These are phyloP conservation scores for Cetoscarus ocellatus DNA, from an alignment of 2,797 vertebrate genomes.

Conservation along the genomic window DNA sequence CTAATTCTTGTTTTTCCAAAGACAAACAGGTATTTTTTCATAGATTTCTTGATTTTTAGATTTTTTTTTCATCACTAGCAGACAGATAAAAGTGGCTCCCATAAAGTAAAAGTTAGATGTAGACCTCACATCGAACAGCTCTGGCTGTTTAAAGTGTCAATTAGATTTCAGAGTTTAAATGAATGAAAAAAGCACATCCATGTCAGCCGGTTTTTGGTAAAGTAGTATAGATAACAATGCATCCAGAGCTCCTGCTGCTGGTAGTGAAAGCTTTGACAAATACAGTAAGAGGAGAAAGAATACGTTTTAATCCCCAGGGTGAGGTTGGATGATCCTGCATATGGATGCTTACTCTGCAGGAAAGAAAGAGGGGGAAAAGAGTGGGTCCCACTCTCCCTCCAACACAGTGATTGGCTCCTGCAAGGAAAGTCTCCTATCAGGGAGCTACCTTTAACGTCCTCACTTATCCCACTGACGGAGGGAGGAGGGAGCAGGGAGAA, in stretches of 20 bases:
- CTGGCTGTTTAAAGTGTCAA: slow-evolving; percentile 5
- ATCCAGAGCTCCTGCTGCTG: slow-evolving; percentile 35
- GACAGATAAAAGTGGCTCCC: neutral
- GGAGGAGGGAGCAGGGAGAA: slow-evolving; percentile 61
- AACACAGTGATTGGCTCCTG: slow-evolving; percentile 71
- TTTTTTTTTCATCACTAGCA: neutral
- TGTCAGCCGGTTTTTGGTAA: slow-evolving; percentile 11
- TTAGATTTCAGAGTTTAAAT: neutral
- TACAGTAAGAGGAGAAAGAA: slow-evolving; percentile 44
- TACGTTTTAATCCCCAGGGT: slow-evolving; percentile 68
- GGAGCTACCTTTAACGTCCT: slow-evolving; percentile 53
- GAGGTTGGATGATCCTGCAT: slow-evolving; percentile 64
- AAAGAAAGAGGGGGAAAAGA: slow-evolving; percentile 54
- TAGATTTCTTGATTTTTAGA: too few relatives aligned
- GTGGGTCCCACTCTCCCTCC: slow-evolving; percentile 71
- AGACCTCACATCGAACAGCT: slow-evolving; percentile 7
- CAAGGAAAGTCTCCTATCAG: slow-evolving; percentile 74
- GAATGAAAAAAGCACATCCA: slow-evolving; percentile 24
- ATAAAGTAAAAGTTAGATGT: neutral
- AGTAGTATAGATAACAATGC: slow-evolving; percentile 32
- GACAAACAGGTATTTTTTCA: neutral
- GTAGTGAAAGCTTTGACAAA: slow-evolving; percentile 45
- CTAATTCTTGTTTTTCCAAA: slow-evolving; percentile 1
- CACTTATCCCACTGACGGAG: slow-evolving; percentile 44
- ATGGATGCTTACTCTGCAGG: slow-evolving; percentile 84